These are phyloP conservation scores for Phalanger gymnotis DNA, from an alignment of 2,797 vertebrate species.

Conservation along the genomic window DNA sequence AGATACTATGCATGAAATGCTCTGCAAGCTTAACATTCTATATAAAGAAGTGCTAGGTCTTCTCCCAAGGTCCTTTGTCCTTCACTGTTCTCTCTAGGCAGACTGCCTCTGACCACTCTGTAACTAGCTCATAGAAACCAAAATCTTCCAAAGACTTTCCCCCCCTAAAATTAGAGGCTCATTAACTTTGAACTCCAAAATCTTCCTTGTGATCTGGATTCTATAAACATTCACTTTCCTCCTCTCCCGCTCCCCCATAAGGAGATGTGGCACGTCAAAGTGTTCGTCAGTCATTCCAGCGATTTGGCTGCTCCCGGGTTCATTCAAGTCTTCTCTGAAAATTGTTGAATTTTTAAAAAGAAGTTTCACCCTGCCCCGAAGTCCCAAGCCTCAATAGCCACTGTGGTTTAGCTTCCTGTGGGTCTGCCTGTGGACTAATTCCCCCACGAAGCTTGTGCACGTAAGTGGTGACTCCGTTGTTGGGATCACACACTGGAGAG, in stretches of 20 bases:
- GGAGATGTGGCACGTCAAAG: slow-evolving; percentile 9
- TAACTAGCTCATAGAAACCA: background rate
- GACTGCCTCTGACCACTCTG: background rate
- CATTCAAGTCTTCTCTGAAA: slow-evolving; percentile 41
- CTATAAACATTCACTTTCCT: background rate
- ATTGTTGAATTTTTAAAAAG: slow-evolving; percentile 47
- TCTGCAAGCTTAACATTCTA: background rate
- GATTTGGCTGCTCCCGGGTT: slow-evolving; percentile 37
- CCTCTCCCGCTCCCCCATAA: background rate
- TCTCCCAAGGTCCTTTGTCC: background rate
- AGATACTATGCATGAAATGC: background rate
- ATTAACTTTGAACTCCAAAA: background rate
- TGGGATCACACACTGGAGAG: background rate
- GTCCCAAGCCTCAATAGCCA: background rate
- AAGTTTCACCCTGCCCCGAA: background rate
- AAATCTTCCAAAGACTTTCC: background rate
- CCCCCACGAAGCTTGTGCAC: background rate
- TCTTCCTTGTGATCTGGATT: slow-evolving; percentile 15
- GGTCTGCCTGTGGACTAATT: slow-evolving; percentile 20
- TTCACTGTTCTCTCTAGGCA: background rate
- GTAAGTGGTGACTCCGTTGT: background rate
- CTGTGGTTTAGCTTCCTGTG: slow-evolving; percentile 35
- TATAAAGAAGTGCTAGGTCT: background rate
- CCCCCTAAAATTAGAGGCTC: background rate
- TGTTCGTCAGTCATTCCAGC: slow-evolving; percentile 26